Evolutionary conservation across 2,113 vertebrate genomes (phyloP), one percentile per base, ranked within the genome.

Genomic region (Brevimyrus niger): DNA sequence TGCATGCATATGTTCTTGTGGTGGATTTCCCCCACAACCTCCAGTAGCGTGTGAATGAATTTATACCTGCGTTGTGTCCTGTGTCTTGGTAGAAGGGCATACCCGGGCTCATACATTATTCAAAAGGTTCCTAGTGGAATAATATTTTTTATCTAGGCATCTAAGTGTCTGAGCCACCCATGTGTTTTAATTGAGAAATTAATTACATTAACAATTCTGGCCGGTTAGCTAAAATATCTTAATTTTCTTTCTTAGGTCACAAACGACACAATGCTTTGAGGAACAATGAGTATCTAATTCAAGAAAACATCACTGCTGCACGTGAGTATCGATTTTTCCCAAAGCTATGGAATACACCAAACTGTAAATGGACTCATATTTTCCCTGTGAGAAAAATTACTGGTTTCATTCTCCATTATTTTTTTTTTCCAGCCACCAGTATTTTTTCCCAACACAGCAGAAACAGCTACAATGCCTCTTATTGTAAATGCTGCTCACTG

Each of bases 271-370:
- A 7, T 15, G n/a, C 5, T 46, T 8, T 51, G 31, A 19, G 51
- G 48, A 84, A 38, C 76, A 85, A 27, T 10, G 53, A 58, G 76
- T 31, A 38, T 46, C 88, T 85, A 46, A 51, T 84, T 15, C 21
- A 27, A 17, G 35, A 35, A 19, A 42, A 58, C 21, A n/a, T 8
- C 3, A 1, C 19, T n/a, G 31, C 48, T 27, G 50, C 88, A 27
- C 8, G 88, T 89, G 88, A 58, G 88, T 89, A 19, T 55, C 42
- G 1, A 42, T 55, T 82, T 51, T 53, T 42, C 69, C 50, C 69
- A 44, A 17, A 89, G 11, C 27, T 86, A 86, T 31, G 83, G 47
- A 85, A 48, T n/a, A 84, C 8, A 38, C 80, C 19, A 23, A 46
- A 0, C 21, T 47, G 21, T 47, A 48, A 85, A 48, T 48, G 21